Evolutionary conservation across 2,888 invertebrate genomes (phyloP).

Genomic region (Noctuana brunneofusca): DNA sequence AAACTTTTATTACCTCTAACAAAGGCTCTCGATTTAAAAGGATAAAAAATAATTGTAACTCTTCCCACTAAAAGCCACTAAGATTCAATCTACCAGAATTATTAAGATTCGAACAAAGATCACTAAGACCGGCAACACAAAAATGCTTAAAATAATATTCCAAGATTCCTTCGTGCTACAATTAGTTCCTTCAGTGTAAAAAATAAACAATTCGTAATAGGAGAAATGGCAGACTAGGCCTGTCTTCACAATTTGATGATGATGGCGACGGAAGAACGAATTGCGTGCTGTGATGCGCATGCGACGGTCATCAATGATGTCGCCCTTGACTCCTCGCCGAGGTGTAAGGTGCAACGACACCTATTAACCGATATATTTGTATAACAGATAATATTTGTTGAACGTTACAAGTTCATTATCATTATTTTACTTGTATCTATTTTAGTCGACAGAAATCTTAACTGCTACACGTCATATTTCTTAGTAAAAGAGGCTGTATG

Average conservation of each 20-base stretch:
- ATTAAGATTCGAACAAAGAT: too few species aligned
- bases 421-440: not conserved
- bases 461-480: not conserved
- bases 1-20: too few species aligned
- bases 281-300: constrained; percentile 60
- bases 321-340: constrained; percentile 68
- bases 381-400: too few species aligned
- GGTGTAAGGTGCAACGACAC: constrained; percentile 65
- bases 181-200: not conserved
- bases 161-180: not conserved
- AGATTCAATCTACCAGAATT: too few species aligned
- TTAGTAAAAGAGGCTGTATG: not conserved
- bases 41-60: too few species aligned
- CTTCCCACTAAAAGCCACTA: too few species aligned
- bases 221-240: constrained; percentile 2
- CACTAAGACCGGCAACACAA: too few species aligned
- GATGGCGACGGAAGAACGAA: constrained; percentile 39
- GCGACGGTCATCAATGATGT: constrained; percentile 50
- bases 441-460: not conserved
- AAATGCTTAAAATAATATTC: not conserved
- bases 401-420: not conserved
- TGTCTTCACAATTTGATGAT: constrained; percentile 13
- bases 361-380: constrained; percentile 28
- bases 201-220: not conserved
- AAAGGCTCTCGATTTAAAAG: too few species aligned